Evolutionary conservation across 2,113 vertebrate species (phyloP).

Genomic region (Aphelocoma coerulescens): DNA sequence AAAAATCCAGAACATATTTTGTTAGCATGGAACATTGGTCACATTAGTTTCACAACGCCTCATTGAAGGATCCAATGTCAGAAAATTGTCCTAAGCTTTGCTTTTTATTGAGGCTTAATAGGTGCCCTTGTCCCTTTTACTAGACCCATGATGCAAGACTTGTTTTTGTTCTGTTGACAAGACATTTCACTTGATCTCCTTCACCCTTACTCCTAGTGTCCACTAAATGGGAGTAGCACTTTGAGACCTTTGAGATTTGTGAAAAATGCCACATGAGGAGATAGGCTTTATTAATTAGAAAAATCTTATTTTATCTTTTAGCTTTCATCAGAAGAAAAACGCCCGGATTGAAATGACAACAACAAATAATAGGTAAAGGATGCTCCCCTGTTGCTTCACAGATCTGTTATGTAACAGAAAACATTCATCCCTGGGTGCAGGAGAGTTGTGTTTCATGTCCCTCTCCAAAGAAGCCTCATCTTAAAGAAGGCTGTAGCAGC

Average conservation of each 20-base stretch:
- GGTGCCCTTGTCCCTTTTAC: not conserved
- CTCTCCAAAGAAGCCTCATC: not conserved
- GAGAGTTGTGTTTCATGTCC: not conserved
- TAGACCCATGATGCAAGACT: not conserved
- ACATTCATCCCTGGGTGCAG: not conserved
- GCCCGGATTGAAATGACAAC: not conserved
- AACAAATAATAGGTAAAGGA: not conserved
- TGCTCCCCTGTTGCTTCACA: not conserved
- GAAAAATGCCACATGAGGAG: not conserved
- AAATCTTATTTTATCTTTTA: not conserved
- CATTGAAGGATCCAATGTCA: constrained; percentile 6
- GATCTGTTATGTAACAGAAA: not conserved
- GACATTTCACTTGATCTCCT: not conserved
- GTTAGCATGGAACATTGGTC: not conserved
- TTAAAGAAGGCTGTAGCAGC: not conserved
- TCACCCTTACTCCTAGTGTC: not conserved
- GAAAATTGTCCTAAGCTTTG: constrained; percentile 27
- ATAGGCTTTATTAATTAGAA: not conserved
- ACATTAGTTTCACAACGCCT: not conserved
- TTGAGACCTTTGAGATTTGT: not conserved
- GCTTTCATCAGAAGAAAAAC: not conserved
- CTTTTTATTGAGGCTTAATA: not conserved
- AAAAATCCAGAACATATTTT: not conserved
- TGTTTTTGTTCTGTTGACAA: not conserved
- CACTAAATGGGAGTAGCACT: not conserved